Base-by-base conservation (phyloP, 2,113 vertebrate species). In the Carettochelys insculpta region DNA sequence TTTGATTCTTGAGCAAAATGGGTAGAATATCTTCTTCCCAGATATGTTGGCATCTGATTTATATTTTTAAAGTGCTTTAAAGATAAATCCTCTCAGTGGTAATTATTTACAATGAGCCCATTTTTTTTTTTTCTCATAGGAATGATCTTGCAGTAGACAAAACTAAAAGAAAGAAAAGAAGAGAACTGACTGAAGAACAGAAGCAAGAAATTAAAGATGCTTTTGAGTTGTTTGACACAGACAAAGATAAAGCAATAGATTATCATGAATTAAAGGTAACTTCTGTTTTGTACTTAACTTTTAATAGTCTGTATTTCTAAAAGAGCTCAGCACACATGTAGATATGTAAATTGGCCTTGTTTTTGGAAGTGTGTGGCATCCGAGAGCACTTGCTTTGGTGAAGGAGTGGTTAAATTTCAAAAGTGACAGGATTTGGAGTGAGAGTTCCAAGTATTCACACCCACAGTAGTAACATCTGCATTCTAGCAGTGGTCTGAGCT, bases 191-290 rank as follows among this genome's bases (percentile, higher is more conserved):
- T 14, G 99, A 99, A 86, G 99, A 99, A 45, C 99, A 99, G 97
- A 99, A 98, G 79, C 98, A 99, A 92, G 99, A 99, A 97, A 98
- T 99, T 94, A 99, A 99, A 97, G 99, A 99, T 97, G 99, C 99
- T 4, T 99, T 99, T 95, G 99, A 99, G 73, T 93, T 99, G 65
- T 99, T 99, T 87, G 99, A 99, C 95, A 99, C 99, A 1, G 99
- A 99, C 95, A 99, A 99, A 97, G 99, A 99, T 79, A 98, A 97
- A 97, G 98, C 98, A 61, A 99, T 99, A 94, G 99, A 99, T 96
- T 99, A 99, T 86, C 99, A 99, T 53, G 99, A 99, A 91, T 95
- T 99, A 84, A 99, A 99, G 98, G 99, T 99, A 97, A 97, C 87
- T 82, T n/a, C 4, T 51, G 27, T 93, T 78, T 41, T 80, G 75